A percentile compares a stretch with the other conserved stretches of the same genome.
Evolutionary conservation across 2,113 vertebrate genomes (phyloP).

Genomic region (Seriola rivoliana): DNA sequence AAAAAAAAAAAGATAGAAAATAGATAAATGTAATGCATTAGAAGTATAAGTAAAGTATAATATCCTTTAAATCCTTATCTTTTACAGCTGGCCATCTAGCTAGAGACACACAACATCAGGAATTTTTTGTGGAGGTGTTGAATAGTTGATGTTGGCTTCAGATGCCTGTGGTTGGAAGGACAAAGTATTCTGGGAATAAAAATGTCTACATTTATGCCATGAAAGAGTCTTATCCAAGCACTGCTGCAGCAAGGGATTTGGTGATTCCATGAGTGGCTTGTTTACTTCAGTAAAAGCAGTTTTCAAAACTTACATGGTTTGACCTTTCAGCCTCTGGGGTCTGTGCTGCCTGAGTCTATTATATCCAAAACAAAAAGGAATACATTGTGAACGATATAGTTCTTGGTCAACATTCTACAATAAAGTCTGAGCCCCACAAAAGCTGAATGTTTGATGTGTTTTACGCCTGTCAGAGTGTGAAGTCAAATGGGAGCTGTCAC

Average conservation of each 20-base stretch:
- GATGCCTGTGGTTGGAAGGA: conserved; percentile 8
- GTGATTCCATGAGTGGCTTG: conserved; percentile 34
- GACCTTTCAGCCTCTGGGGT: conserved; percentile 35
- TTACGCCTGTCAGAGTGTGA: conserved; percentile 47
- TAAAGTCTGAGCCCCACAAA: conserved; percentile 20
- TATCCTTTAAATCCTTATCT: neutral
- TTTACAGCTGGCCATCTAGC: neutral
- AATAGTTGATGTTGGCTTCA: conserved; percentile 27
- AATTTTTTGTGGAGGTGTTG: conserved; percentile 18
- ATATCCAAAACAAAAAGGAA: conserved; percentile 18
- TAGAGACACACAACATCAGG: neutral
- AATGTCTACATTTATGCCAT: conserved; percentile 27
- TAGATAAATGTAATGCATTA: too few relatives aligned
- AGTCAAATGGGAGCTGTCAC: conserved; percentile 53
- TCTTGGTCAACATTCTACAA: conserved; percentile 8
- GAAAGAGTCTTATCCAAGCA: conserved; percentile 12
- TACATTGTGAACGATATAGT: conserved; percentile 2
- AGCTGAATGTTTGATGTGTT: conserved; percentile 53
- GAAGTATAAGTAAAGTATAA: neutral
- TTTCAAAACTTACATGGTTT: conserved; percentile 43
- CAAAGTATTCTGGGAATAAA: conserved; percentile 31
- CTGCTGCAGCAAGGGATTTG: conserved; percentile 2
- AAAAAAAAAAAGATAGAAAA: neutral
- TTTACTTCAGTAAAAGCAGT: conserved; percentile 52
- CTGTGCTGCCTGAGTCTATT: conserved; percentile 38